Evolutionary conservation across 2,113 vertebrate genomes (phyloP).

Genomic region (Cyphomyrus discorhynchus): DNA sequence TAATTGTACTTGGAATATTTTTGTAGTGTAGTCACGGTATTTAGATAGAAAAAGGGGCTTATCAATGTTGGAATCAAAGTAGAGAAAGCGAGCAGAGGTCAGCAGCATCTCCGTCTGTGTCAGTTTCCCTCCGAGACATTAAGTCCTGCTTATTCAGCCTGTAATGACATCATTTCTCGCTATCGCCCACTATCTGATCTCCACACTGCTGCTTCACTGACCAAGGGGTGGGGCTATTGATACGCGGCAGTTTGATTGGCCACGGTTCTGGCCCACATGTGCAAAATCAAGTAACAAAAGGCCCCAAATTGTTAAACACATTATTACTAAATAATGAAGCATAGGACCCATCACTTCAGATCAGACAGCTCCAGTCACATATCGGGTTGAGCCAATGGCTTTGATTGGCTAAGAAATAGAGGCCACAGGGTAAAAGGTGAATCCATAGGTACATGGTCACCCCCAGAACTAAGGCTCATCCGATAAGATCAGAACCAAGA

Average conservation of each 20-base stretch:
- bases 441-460: neutral
- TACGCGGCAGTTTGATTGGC: neutral
- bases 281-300: neutral
- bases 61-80: neutral
- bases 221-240: neutral
- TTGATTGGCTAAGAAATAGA: neutral
- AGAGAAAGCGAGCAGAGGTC: neutral
- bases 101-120: neutral
- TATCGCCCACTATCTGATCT: neutral
- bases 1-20: neutral
- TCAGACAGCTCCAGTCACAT: neutral
- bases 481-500: neutral
- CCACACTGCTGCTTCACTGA: neutral
- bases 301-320: neutral
- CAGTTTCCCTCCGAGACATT: neutral
- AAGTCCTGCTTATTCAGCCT: constrained; percentile 2
- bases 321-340: neutral
- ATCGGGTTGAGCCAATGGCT: neutral
- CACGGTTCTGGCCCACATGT: neutral
- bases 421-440: neutral
- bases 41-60: neutral
- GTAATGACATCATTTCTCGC: neutral
- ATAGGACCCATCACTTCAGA: neutral
- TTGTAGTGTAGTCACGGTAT: neutral
- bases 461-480: neutral